Percentiles rank a stretch among this genome's conserved stretches.
Conservation (phyloP, 2,113 vertebrate species). For the Sinosuthora webbiana region DNA sequence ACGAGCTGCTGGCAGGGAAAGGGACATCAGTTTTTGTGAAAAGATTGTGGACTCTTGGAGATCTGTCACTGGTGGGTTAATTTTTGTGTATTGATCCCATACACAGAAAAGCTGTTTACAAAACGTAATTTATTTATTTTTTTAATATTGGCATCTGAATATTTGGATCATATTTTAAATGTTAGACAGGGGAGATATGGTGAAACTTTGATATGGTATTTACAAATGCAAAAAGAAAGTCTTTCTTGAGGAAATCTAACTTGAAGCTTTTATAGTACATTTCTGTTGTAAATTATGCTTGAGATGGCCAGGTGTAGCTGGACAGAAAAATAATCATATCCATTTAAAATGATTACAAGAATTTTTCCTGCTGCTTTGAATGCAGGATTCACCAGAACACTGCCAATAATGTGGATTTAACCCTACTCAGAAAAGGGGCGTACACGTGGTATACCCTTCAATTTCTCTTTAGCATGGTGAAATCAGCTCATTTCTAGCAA, state of each 20-base stretch:
- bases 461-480: background rate
- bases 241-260: background rate
- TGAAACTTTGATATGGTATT: background rate
- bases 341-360: conserved; percentile 18
- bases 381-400: background rate
- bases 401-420: background rate
- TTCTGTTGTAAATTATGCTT: conserved; percentile 23
- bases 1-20: background rate
- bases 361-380: background rate
- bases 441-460: background rate
- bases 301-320: background rate
- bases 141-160: background rate
- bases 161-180: background rate
- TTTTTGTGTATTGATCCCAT: background rate
- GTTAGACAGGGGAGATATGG: background rate
- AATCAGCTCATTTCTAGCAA: background rate
- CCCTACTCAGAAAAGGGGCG: background rate
- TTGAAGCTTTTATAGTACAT: background rate
- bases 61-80: background rate
- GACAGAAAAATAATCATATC: conserved; percentile 6
- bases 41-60: background rate
- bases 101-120: background rate
- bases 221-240: background rate
- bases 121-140: background rate
- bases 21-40: background rate